Base-by-base conservation (phyloP, 1,140 invertebrate species). In the Zaprionus gabonicus region DNA sequence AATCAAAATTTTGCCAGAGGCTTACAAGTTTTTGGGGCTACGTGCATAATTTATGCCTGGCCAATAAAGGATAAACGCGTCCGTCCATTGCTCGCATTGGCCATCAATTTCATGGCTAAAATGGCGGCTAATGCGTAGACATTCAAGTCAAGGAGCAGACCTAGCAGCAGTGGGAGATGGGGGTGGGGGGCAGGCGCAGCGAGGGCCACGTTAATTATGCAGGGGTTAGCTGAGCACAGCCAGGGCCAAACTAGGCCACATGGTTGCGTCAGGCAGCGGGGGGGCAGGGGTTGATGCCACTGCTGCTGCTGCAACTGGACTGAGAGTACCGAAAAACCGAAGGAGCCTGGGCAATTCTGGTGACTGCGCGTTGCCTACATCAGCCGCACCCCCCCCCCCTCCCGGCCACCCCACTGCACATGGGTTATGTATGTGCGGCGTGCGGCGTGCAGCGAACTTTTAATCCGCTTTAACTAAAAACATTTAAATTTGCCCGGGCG, bases 401-500 rank as follows among this genome's bases (percentile, higher is more conserved):
- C 38, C 63, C 55, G 46, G 68, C 41, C 23, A 2, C 5, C 5
- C 34, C 38, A 58, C 55, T 46, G 68, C 66, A 78, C 84, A 88
- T 83, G 84, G 83, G 83, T 88, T 88, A 88, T 88, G 85, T 90
- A 86, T 86, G 83, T 86, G 84, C 84, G 84, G 41, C 41, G 38
- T 38, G 36, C 38, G 38, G 38, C 41, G 41, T 44, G 84, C 85
- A 87, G 84, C 84, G 85, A 87, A 87, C 84, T 90, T 87, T 87
- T 87, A 87, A 87, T 87, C 84, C 84, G 84, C 84, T 87, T 87
- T 87, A 87, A 88, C 84, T 87, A 90, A 87, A 90, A 87, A 87
- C 84, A 87, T 87, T 87, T 87, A 87, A 87, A 87, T 87, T 87
- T 87, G 78, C 81, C 78, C 57, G 66, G 75, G 74, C 15, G 31